phyloP scores from a whole-genome alignment of 1,140 invertebrate species.

The Sipha flava region DNA sequence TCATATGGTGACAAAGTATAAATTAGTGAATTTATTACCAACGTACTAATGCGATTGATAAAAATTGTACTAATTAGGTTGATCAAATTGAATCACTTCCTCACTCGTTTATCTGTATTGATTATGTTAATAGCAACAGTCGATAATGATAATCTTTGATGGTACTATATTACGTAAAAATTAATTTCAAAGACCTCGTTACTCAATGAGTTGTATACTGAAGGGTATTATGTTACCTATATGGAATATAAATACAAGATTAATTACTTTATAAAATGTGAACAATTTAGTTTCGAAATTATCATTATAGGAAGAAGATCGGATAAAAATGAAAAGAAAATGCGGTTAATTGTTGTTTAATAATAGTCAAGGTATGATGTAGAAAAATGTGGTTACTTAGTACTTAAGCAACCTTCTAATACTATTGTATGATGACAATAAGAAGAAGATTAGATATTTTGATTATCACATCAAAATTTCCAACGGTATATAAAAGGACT shows the following conservation, averaged over 20 bases:
- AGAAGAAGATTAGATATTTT: background rate
- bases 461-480: constrained; percentile 16
- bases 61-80: too few species aligned
- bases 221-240: background rate
- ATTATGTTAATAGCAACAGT: too few species aligned
- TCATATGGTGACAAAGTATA: too few species aligned
- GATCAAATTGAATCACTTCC: too few species aligned
- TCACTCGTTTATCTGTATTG: too few species aligned
- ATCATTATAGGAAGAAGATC: constrained; percentile 7
- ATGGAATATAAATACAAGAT: background rate
- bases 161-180: too few species aligned
- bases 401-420: constrained; percentile 1
- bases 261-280: background rate
- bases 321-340: constrained; percentile 17
- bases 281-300: constrained; percentile 16
- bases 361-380: background rate
- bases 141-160: too few species aligned
- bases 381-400: background rate
- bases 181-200: background rate
- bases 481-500: constrained; percentile 2
- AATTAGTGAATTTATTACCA: too few species aligned
- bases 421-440: constrained; percentile 20
- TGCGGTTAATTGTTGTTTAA: constrained; percentile 25
- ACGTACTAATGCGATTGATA: too few species aligned
- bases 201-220: background rate